Percentiles rank a stretch among this genome's conserved stretches.
phyloP scores from a whole-genome alignment of 1,140 invertebrate genomes.

The Diorhabda elongata region DNA sequence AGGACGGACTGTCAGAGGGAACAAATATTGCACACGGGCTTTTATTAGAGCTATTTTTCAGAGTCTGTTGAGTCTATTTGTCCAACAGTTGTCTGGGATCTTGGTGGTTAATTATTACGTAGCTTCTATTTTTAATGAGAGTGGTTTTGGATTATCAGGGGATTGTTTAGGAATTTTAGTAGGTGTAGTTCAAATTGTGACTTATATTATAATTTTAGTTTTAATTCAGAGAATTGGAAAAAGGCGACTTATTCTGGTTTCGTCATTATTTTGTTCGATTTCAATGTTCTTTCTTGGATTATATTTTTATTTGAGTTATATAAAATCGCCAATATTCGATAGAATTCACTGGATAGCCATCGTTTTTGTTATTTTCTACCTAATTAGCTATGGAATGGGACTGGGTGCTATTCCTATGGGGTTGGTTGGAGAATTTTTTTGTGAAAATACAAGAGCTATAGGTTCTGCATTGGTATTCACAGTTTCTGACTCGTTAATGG shows the following conservation, averaged over 20 bases:
- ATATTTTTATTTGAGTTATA: background rate
- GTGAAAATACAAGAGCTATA: too few relatives aligned
- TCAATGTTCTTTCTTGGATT: background rate
- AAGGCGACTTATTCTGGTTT: background rate
- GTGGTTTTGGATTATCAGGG: background rate
- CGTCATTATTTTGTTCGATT: background rate
- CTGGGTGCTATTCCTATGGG: too few relatives aligned
- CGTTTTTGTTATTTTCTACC: too few relatives aligned
- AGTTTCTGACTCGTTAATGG: too few relatives aligned
- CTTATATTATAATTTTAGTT: background rate
- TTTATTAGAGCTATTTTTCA: background rate
- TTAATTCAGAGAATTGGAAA: background rate
- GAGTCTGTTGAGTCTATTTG: background rate
- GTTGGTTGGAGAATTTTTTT: too few relatives aligned
- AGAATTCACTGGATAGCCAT: too few relatives aligned
- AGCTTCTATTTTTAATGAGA: background rate
- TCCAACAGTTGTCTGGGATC: background rate
- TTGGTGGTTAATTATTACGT: background rate
- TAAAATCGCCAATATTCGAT: too few relatives aligned
- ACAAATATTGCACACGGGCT: background rate
- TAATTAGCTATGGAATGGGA: too few relatives aligned
- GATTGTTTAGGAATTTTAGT: background rate
- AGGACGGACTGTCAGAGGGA: background rate
- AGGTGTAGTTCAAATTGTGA: background rate
- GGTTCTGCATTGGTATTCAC: too few relatives aligned